Conservation (phyloP, 2,888 invertebrate species). For the Epicampocera succincta region DNA sequence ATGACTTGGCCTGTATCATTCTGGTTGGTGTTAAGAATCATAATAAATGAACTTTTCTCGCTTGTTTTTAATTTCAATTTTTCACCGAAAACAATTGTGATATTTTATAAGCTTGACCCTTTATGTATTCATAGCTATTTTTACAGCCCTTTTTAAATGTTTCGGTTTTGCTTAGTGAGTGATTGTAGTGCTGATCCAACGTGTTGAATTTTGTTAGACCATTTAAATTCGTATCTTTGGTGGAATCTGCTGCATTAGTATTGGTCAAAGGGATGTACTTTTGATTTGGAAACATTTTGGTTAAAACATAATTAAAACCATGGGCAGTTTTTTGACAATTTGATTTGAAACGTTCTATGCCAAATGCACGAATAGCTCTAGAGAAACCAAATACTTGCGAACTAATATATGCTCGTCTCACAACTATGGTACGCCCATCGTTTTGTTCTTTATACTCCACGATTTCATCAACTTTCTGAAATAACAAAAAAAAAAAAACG, state of each 20-base stretch:
- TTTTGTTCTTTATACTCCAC: constrained; percentile 90
- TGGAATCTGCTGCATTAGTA: constrained; percentile 26
- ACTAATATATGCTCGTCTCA: constrained; percentile 93
- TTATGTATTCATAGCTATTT: constrained; percentile 91
- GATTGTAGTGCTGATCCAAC: constrained; percentile 22
- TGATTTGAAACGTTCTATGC: constrained; percentile 93
- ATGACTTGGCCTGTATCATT: neutral
- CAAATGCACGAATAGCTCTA: constrained; percentile 93
- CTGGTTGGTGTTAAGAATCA: constrained; percentile 23
- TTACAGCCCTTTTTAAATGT: constrained; percentile 90
- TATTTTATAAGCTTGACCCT: constrained; percentile 82
- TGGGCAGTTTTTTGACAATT: constrained; percentile 91
- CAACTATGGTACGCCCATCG: constrained; percentile 89
- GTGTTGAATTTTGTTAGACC: constrained; percentile 31
- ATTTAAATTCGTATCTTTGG: constrained; percentile 43
- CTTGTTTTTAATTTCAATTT: constrained; percentile 75
- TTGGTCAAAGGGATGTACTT: constrained; percentile 72
- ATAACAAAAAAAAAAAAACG: constrained; percentile 12
- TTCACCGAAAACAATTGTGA: constrained; percentile 81
- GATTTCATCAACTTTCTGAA: constrained; percentile 93
- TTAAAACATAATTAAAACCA: constrained; percentile 92
- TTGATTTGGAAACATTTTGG: constrained; percentile 85
- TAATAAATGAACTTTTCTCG: neutral
- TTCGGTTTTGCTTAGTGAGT: constrained; percentile 76
- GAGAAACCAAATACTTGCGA: constrained; percentile 94